These are phyloP conservation scores for Parapsyche elsis DNA, from an alignment of 1,140 invertebrate genomes.

Conservation along the genomic window DNA sequence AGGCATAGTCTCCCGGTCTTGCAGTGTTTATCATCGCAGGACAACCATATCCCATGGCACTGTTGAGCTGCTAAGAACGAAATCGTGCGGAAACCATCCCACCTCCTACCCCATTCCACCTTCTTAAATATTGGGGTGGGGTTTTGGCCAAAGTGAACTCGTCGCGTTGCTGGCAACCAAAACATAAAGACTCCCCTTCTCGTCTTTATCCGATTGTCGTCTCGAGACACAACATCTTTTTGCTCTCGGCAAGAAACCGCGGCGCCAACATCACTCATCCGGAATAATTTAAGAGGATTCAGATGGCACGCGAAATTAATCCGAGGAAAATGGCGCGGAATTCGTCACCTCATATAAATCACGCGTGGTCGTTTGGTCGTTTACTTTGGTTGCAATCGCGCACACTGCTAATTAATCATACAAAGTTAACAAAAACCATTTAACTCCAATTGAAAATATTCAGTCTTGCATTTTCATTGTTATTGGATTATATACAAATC, in stretches of 20 bases:
- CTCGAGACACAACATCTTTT: background rate
- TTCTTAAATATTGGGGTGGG: background rate
- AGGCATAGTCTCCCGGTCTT: background rate
- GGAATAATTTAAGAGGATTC: conserved; percentile 23
- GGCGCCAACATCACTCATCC: no score
- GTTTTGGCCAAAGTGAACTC: conserved; percentile 1
- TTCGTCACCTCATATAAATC: no score
- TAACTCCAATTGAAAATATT: no score
- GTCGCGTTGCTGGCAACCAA: background rate
- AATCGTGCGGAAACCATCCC: conserved; percentile 37
- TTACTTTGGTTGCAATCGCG: no score
- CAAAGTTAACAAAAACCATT: no score
- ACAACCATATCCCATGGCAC: background rate
- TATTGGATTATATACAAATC: no score
- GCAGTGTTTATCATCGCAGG: conserved; percentile 23
- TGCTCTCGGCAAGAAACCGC: background rate
- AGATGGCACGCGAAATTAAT: background rate
- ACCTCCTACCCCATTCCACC: no score
- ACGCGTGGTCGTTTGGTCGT: no score
- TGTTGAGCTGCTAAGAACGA: background rate
- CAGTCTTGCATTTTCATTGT: no score
- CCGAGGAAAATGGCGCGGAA: background rate
- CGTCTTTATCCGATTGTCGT: conserved; percentile 8
- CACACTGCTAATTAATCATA: no score
- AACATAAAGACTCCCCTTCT: background rate